Base-by-base conservation (phyloP, 2,113 vertebrate species). In the Lathamus discolor region DNA sequence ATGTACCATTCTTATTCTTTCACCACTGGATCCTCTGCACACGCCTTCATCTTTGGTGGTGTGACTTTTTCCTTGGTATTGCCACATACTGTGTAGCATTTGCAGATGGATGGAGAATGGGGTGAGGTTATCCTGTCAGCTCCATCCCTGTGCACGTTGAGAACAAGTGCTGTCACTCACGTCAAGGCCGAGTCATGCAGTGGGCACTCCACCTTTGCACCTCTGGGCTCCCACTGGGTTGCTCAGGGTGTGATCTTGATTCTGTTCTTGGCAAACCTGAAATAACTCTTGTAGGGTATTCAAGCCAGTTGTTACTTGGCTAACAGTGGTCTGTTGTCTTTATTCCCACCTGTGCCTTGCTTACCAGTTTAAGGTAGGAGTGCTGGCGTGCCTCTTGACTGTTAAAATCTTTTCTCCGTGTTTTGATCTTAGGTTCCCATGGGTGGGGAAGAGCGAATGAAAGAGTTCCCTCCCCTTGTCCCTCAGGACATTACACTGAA, bases 401-500 rank as follows among this genome's bases (percentile, higher is more conserved):
- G 46, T 70, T 62, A 80, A 80, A 75, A 59, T 43, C 22, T 91
- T 55, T 86, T 82, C 22, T 20, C 81, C 11, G 2, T 73, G 33
- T 93, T 92, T 91, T 90, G 75, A 73, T 83, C 17, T 44, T 93
- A 99, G 98, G 98, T 99, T 44, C 99, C 99, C 17, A 94, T 95
- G 80, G 99, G 99, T n/a, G 99, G 99, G 29, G 86, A 98, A 55
- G 98, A 99, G 75, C 97, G 99, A 57, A 99, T 99, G 99, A 98
- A 98, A 82, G 83, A 91, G 8, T 99, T 99, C 74, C 99, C 99
- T 4, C 92, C 97, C 0, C 93, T 99, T 61, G 75, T 98, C 82
- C 93, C 98, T 84, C 97, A 98, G 96, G 99, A 99, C 35, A 96
- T 99, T 74, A 97, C 80, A 7, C 69, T 99, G 94, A 84, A 98